These are phyloP conservation scores for Zygogramma bicolorata DNA, from an alignment of 2,888 invertebrate genomes.

Conservation along the genomic window DNA sequence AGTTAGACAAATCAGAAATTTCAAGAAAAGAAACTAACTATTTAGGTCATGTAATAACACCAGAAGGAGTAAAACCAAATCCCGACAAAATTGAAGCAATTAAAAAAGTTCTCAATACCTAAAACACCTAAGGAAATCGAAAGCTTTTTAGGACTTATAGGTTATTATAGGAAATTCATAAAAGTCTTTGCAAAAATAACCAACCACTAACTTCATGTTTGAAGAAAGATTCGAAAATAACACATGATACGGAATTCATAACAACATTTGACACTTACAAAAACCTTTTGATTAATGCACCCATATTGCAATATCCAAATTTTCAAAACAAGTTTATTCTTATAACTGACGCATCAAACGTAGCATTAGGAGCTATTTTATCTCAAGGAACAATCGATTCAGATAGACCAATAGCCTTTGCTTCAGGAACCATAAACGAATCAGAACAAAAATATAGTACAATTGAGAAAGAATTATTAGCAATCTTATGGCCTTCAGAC, in stretches of 20 bases:
- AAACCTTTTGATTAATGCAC: too few relatives aligned
- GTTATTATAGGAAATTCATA: neutral
- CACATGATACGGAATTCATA: too few relatives aligned
- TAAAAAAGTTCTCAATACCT: slow-evolving; percentile 19
- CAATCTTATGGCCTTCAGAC: too few relatives aligned
- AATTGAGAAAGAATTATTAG: too few relatives aligned
- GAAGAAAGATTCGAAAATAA: neutral
- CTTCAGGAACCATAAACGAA: neutral
- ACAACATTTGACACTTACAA: too few relatives aligned
- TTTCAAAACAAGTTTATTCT: neutral
- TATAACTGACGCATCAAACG: neutral
- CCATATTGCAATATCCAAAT: neutral
- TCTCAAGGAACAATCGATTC: neutral
- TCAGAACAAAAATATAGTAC: too few relatives aligned
- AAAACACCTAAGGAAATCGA: slow-evolving; percentile 18
- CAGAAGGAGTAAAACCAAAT: slow-evolving; percentile 38
- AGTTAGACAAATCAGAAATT: too few relatives aligned
- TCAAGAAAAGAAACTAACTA: too few relatives aligned
- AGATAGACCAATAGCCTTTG: neutral
- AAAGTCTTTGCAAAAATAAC: neutral
- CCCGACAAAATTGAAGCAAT: slow-evolving; percentile 25
- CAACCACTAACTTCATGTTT: slow-evolving; percentile 7
- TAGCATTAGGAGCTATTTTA: too few relatives aligned
- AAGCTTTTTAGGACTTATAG: slow-evolving; percentile 6
- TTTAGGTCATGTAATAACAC: neutral